Conservation (phyloP, 53 echinoderm and acorn worm genomes). For the Temnopleurus reevesii region DNA sequence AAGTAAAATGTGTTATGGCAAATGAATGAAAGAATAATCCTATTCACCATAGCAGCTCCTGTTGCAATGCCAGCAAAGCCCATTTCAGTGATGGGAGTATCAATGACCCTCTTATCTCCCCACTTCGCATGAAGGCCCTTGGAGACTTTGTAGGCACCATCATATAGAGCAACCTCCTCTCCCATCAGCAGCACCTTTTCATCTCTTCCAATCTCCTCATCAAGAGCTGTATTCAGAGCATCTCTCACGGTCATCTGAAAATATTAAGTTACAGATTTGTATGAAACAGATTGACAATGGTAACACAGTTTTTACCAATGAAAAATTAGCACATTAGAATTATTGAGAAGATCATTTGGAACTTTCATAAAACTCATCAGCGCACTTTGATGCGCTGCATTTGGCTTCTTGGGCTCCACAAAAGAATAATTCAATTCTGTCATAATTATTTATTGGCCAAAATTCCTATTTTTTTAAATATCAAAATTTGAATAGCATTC, state of each 20-base stretch:
- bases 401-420: no score
- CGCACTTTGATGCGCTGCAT: no score
- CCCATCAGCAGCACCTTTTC: conserved; percentile 90
- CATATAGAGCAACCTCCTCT: conserved; percentile 96
- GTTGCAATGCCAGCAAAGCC: conserved; percentile 97
- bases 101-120: conserved; percentile 87
- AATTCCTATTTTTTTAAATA: no score
- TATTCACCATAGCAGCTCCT: conserved; percentile 89
- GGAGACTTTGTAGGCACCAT: conserved; percentile 97
- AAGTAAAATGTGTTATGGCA: no score
- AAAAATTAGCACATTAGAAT: no score
- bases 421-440: no score
- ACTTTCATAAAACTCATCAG: no score
- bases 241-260: conserved; percentile 91
- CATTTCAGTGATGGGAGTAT: conserved; percentile 99
- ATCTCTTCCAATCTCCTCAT: conserved; percentile 85
- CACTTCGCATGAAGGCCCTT: conserved; percentile 88
- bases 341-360: no score
- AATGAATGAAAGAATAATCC: background rate
- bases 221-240: conserved; percentile 89
- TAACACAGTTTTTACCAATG: no score
- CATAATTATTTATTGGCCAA: no score
- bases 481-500: no score
- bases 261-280: background rate
- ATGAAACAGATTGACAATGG: no score